Percentiles rank a stretch among this genome's conserved stretches.
These are phyloP conservation scores for Drosophila hamatofila DNA, from an alignment of 2,888 invertebrate species.

Conservation along the genomic window DNA sequence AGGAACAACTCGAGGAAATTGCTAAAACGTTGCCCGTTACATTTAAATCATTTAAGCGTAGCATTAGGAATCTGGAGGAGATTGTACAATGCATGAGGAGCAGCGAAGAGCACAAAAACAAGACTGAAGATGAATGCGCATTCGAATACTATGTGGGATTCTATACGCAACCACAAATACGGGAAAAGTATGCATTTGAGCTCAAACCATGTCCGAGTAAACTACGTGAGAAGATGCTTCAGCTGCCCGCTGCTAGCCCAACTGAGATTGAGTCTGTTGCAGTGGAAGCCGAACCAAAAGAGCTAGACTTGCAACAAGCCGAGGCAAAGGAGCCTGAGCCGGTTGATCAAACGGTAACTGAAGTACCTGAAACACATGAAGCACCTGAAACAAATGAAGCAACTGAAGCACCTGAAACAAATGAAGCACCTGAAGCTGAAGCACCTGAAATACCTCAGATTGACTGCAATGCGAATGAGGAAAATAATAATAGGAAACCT, in stretches of 20 bases:
- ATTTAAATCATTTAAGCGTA: slow-evolving; percentile 30
- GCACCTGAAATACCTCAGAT: background rate
- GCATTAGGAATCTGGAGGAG: slow-evolving; percentile 33
- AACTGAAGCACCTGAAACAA: background rate
- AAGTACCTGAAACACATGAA: background rate
- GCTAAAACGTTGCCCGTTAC: slow-evolving; percentile 25
- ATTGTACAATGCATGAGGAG: slow-evolving; percentile 45
- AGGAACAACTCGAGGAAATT: background rate
- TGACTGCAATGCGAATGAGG: background rate
- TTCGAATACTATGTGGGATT: slow-evolving; percentile 48
- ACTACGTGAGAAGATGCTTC: slow-evolving; percentile 27
- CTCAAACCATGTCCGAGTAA: slow-evolving; percentile 50
- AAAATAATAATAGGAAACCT: background rate
- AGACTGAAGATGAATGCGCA: slow-evolving; percentile 28
- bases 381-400: too few relatives aligned
- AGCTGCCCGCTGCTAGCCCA: background rate
- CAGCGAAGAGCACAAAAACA: slow-evolving; percentile 23
- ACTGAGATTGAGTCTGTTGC: background rate
- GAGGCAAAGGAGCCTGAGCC: background rate
- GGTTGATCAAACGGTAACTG: background rate
- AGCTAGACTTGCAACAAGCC: background rate
- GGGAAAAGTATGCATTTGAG: slow-evolving; percentile 29
- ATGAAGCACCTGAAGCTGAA: background rate
- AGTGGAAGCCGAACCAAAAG: background rate
- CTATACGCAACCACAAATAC: slow-evolving; percentile 40